These are phyloP conservation scores for Campylomormyrus tamandua DNA, from an alignment of 2,113 vertebrate species.

Conservation along the genomic window DNA sequence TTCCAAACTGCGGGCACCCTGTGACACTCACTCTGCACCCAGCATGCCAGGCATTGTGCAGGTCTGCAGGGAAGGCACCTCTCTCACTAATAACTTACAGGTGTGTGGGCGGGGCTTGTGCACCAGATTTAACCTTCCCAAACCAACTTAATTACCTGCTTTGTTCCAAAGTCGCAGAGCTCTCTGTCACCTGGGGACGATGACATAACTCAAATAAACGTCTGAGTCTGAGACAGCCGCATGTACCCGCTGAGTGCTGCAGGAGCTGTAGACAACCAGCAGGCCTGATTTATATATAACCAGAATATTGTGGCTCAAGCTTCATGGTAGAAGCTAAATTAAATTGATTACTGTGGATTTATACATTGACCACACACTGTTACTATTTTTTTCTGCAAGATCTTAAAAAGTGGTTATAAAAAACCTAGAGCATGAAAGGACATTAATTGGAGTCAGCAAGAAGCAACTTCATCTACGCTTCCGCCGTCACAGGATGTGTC, in stretches of 20 bases:
- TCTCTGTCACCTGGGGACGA: background rate
- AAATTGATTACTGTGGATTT: background rate
- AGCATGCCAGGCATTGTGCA: background rate
- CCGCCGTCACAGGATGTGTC: background rate
- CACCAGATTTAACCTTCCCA: background rate
- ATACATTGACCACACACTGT: background rate
- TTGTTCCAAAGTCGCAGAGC: background rate
- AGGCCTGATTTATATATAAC: background rate
- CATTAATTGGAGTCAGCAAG: background rate
- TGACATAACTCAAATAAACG: background rate
- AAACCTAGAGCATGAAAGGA: background rate
- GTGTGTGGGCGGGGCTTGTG: background rate
- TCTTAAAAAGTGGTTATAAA: background rate
- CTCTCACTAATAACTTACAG: background rate
- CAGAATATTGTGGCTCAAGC: background rate
- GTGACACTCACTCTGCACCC: background rate
- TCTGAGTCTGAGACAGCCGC: background rate
- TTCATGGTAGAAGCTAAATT: background rate
- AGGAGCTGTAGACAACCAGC: background rate
- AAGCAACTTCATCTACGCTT: background rate
- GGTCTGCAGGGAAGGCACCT: background rate
- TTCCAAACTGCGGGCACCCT: background rate
- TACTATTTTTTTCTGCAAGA: background rate
- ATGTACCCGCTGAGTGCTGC: background rate
- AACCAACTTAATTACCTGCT: background rate